Conservation (phyloP, 2,888 invertebrate genomes). For the Perdita meconis region DNA sequence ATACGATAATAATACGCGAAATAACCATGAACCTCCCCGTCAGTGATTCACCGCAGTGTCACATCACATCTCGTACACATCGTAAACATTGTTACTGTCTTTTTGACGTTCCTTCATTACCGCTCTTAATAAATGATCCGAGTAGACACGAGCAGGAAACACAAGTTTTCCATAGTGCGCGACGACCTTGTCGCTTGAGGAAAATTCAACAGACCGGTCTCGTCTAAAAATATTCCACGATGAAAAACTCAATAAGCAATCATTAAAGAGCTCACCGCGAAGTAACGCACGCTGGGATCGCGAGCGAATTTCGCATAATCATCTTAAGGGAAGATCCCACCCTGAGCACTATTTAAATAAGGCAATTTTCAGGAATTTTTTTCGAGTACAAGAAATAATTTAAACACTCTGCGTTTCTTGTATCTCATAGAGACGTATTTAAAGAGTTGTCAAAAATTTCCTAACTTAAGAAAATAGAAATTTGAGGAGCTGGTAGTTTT, state of each 20-base stretch:
- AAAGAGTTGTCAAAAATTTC: too few species aligned
- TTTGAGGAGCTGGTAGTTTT: too few species aligned
- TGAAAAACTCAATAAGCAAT: background rate
- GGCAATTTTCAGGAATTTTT: too few species aligned
- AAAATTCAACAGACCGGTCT: background rate
- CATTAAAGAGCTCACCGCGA: background rate
- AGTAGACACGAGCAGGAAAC: background rate
- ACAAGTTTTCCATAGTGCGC: background rate
- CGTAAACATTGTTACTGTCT: background rate
- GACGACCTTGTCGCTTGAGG: background rate
- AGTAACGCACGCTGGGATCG: too few species aligned
- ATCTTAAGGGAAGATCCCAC: too few species aligned
- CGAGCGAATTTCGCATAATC: too few species aligned
- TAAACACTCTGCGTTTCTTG: too few species aligned
- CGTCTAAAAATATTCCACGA: background rate
- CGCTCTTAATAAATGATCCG: background rate
- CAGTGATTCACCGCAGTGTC: background rate
- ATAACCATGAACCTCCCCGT: background rate
- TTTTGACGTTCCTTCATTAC: conserved; percentile 3
- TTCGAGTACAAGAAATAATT: too few species aligned
- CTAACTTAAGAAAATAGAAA: too few species aligned
- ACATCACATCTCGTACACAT: conserved; percentile 1
- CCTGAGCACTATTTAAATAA: too few species aligned
- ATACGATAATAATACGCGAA: too few species aligned
- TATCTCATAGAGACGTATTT: too few species aligned